Evolutionary conservation across 2,888 invertebrate species (phyloP).

Genomic region (Heptascelio sp.): DNA sequence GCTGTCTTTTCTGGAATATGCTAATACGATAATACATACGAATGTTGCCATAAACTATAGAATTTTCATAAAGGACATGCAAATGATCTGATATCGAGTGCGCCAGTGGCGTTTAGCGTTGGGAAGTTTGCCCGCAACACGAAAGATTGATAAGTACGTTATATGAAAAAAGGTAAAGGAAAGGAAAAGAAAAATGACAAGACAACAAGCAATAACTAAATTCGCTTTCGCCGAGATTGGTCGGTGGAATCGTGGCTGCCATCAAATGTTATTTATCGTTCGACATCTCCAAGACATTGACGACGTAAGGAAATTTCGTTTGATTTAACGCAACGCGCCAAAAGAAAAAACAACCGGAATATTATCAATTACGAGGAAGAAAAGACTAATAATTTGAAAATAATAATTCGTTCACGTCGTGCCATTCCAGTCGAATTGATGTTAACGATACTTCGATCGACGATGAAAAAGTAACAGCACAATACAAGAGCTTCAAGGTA

Average conservation of each 20-base stretch:
- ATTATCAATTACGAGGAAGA: too few species aligned
- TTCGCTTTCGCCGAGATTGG: constrained; percentile 65
- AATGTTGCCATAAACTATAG: constrained; percentile 84
- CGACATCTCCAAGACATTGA: constrained; percentile 21
- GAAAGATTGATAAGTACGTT: constrained; percentile 68
- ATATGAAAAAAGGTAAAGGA: constrained; percentile 37
- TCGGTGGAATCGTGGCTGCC: constrained; percentile 45
- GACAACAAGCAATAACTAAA: constrained; percentile 68
- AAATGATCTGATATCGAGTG: constrained; percentile 83
- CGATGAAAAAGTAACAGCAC: too few species aligned
- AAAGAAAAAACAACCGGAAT: neutral
- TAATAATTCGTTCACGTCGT: too few species aligned
- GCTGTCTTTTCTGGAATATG: constrained; percentile 84
- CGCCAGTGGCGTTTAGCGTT: constrained; percentile 60
- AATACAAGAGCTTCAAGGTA: too few species aligned
- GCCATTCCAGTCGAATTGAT: constrained; percentile 50
- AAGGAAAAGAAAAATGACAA: constrained; percentile 51
- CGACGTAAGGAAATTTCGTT: neutral
- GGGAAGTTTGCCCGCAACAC: constrained; percentile 61
- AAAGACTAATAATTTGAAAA: too few species aligned
- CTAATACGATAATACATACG: constrained; percentile 85
- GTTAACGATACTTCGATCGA: too few species aligned
- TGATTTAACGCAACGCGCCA: neutral
- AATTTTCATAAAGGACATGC: constrained; percentile 85
- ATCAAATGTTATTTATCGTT: constrained; percentile 56